Conservation (phyloP, 2,797 vertebrate species). For the Phaenicophaeus curvirostris region DNA sequence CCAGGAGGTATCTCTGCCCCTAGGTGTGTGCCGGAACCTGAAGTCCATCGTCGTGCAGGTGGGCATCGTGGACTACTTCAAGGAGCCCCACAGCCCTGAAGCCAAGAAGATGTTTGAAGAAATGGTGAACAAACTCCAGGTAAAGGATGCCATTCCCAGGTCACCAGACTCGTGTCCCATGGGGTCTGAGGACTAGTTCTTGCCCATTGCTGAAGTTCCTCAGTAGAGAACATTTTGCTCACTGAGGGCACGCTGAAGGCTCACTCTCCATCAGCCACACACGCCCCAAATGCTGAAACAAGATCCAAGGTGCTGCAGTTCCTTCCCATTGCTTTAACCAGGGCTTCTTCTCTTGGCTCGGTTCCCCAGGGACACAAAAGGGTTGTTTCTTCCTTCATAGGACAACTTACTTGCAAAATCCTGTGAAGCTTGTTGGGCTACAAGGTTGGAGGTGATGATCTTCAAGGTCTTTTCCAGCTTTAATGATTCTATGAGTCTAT, state of each 20-base stretch:
- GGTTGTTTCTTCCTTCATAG: background rate
- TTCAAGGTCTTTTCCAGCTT: too few species aligned
- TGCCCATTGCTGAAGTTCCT: background rate
- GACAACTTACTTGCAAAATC: background rate
- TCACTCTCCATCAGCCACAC: background rate
- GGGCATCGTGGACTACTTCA: slow-evolving; percentile 97
- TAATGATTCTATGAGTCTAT: too few species aligned
- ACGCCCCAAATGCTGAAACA: background rate
- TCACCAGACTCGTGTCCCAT: background rate
- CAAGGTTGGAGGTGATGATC: too few species aligned
- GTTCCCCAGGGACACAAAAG: background rate
- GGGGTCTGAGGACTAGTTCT: background rate
- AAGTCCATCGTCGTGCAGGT: slow-evolving; percentile 98
- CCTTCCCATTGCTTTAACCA: background rate
- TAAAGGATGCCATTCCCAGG: slow-evolving; percentile 48
- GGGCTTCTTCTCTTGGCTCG: background rate
- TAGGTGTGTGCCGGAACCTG: slow-evolving; percentile 96
- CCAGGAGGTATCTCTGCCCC: background rate
- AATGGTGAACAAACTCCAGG: slow-evolving; percentile 99
- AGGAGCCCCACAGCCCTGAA: slow-evolving; percentile 95
- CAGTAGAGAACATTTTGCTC: background rate
- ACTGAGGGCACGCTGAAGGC: background rate
- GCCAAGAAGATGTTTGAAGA: slow-evolving; percentile 97
- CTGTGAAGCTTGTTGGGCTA: background rate
- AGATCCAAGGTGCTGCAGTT: background rate